phyloP scores from a whole-genome alignment of 2,797 vertebrate species.

The Parotocinclus haroldoi region DNA sequence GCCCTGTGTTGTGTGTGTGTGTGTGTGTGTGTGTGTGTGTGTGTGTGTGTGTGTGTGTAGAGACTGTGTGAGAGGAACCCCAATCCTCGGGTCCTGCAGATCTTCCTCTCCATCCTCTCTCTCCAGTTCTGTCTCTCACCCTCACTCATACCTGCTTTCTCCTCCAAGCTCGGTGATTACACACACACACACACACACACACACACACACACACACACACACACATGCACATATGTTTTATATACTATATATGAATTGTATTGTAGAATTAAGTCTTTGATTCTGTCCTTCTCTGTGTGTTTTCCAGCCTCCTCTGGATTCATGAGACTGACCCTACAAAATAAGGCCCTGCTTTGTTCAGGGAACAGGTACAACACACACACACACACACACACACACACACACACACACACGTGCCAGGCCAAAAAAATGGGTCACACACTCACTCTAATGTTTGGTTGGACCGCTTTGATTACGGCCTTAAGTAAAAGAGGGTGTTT shows the following conservation, averaged over 20 bases:
- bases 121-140: constrained; percentile 81
- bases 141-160: constrained; percentile 76
- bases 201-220: constrained; percentile 21
- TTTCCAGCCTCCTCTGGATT: constrained; percentile 83
- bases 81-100: constrained; percentile 73
- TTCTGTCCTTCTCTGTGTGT: neutral
- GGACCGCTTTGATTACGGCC: too few relatives aligned
- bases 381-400: neutral
- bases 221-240: constrained; percentile 4
- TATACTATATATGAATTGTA: neutral
- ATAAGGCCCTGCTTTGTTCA: constrained; percentile 84
- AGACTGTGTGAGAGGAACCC: constrained; percentile 70
- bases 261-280: too few relatives aligned
- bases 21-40: too few relatives aligned
- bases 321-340: constrained; percentile 79
- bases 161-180: constrained; percentile 84
- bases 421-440: too few relatives aligned
- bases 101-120: constrained; percentile 80
- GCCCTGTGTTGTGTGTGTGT: too few relatives aligned
- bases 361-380: constrained; percentile 74
- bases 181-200: constrained; percentile 8
- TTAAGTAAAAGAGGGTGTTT: too few relatives aligned
- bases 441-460: too few relatives aligned
- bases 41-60: constrained; percentile 61
- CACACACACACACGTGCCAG: too few relatives aligned